Evolutionary conservation across 2,113 vertebrate genomes (phyloP).

Genomic region (Lonchura striata): DNA sequence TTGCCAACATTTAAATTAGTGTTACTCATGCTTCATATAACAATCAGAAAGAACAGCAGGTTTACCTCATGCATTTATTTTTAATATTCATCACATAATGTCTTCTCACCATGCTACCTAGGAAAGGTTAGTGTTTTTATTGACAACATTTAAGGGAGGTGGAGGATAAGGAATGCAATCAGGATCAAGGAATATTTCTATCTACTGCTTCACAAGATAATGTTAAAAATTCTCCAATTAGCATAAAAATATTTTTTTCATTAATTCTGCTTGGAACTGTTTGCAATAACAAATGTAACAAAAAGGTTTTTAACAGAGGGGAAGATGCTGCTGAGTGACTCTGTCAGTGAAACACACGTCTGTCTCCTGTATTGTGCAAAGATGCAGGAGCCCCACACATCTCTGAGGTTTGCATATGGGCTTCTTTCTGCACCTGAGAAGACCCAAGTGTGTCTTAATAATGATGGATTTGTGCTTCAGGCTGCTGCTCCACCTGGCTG

Average conservation of each 20-base stretch:
- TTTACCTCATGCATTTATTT: constrained; percentile 76
- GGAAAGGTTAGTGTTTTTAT: constrained; percentile 49
- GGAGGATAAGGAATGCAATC: background rate
- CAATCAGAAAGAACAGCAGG: constrained; percentile 66
- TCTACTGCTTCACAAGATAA: background rate
- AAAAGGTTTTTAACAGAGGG: background rate
- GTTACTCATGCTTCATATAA: constrained; percentile 77
- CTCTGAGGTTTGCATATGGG: background rate
- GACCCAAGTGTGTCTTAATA: background rate
- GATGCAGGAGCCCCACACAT: background rate
- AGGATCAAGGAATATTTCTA: background rate
- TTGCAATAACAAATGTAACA: background rate
- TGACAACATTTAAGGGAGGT: constrained; percentile 66
- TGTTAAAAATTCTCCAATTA: background rate
- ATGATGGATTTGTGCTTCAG: background rate
- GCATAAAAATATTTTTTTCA: background rate
- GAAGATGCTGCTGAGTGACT: background rate
- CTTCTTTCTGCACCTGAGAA: background rate
- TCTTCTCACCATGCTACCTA: constrained; percentile 60
- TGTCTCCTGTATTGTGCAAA: background rate
- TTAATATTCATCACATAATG: constrained; percentile 58
- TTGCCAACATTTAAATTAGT: constrained; percentile 75
- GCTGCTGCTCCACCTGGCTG: background rate
- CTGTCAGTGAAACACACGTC: background rate
- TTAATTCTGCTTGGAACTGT: background rate